Percentiles rank a stretch among this genome's conserved stretches.
Conservation (phyloP, 2,797 vertebrate genomes). For the Oryzias dopingdopingensis region DNA sequence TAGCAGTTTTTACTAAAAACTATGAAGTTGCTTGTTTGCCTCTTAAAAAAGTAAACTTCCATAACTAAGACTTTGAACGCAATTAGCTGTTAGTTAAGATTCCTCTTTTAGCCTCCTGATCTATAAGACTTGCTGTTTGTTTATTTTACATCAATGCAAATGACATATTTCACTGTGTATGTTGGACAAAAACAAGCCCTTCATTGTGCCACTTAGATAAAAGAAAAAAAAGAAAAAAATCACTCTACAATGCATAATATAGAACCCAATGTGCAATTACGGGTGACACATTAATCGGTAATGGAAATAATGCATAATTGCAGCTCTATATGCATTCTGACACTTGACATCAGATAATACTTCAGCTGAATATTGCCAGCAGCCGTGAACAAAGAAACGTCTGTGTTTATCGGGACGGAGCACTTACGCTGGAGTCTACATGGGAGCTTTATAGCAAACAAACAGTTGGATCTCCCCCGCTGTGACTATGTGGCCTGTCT, state of each 20-base stretch:
- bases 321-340: neutral
- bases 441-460: conserved; percentile 25
- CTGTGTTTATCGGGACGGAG: neutral
- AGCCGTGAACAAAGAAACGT: neutral
- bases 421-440: conserved; percentile 1
- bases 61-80: neutral
- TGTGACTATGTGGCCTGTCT: conserved; percentile 22
- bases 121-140: neutral
- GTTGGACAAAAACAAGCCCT: neutral
- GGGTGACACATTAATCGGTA: neutral
- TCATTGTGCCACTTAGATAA: too few species aligned
- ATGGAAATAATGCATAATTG: neutral
- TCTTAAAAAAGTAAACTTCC: too few species aligned
- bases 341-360: neutral
- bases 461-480: conserved; percentile 11
- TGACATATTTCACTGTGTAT: neutral
- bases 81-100: neutral
- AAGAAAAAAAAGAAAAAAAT: neutral
- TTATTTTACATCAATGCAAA: neutral
- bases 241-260: neutral
- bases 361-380: neutral
- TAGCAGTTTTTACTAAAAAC: too few species aligned
- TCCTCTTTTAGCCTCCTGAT: neutral
- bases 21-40: too few species aligned
- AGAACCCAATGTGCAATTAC: neutral